Evolutionary conservation across 2,797 vertebrate genomes (phyloP).

Genomic region (Pantherophis alleghaniensis): DNA sequence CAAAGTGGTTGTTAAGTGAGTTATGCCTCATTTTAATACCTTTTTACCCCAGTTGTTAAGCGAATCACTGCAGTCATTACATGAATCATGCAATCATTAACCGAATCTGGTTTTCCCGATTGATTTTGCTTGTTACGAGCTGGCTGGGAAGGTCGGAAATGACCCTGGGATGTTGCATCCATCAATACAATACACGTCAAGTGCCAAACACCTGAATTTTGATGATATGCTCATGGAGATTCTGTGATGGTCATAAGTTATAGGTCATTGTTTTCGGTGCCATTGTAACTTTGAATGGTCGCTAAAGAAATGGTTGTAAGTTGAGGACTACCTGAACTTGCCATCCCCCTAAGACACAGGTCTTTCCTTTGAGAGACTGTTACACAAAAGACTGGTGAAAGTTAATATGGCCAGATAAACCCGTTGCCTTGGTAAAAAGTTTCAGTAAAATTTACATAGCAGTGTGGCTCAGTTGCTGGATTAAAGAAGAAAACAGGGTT

Average conservation of each 20-base stretch:
- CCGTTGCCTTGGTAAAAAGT: not conserved
- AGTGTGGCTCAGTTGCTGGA: not conserved
- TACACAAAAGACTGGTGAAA: not conserved
- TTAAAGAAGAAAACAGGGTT: not conserved
- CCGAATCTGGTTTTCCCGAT: not conserved
- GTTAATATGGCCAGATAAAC: not conserved
- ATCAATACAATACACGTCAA: not conserved
- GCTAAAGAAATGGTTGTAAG: not conserved
- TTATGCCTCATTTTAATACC: not conserved
- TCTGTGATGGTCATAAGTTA: not conserved
- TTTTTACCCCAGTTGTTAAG: not conserved
- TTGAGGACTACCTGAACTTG: not conserved
- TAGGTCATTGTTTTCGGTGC: not conserved
- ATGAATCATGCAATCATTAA: not conserved
- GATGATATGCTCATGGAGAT: not conserved
- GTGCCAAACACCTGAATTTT: not conserved
- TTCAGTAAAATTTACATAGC: not conserved
- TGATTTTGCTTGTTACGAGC: too few relatives aligned
- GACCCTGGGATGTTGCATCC: not conserved
- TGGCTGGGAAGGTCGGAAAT: not conserved
- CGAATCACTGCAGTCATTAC: not conserved
- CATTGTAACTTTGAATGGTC: not conserved
- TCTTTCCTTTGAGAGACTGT: not conserved
- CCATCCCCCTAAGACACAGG: not conserved
- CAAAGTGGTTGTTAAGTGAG: not conserved